Evolutionary conservation across 2,797 vertebrate genomes (phyloP).

Genomic region (Aotus griseimembra): DNA sequence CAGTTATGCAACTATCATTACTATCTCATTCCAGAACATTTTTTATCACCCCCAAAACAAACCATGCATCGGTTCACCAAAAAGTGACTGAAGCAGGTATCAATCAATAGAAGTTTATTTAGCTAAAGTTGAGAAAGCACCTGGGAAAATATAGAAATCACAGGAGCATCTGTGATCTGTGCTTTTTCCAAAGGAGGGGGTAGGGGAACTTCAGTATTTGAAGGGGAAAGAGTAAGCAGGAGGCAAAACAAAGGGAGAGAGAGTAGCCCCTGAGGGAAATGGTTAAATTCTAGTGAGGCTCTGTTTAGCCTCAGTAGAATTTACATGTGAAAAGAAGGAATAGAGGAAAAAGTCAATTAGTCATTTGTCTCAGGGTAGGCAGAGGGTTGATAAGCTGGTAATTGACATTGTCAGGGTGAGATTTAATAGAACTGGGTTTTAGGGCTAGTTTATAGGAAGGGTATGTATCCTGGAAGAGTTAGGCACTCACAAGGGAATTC

Average conservation of each 20-base stretch:
- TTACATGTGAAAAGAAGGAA: neutral
- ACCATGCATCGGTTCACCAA: neutral
- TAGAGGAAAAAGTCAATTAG: neutral
- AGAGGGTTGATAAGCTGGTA: neutral
- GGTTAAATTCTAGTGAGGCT: neutral
- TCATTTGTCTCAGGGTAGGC: neutral
- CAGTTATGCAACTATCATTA: neutral
- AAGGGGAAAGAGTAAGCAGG: neutral
- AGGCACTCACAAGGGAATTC: neutral
- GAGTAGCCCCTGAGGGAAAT: neutral
- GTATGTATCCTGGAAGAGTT: neutral
- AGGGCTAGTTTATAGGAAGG: neutral
- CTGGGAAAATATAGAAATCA: neutral
- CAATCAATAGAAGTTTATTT: neutral
- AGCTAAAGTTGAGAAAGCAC: neutral
- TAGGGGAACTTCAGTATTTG: neutral
- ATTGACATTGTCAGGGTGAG: neutral
- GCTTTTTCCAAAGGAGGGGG: neutral
- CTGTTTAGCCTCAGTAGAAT: neutral
- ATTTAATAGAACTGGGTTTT: neutral
- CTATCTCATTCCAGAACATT: neutral
- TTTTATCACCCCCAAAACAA: neutral
- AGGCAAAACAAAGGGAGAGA: neutral
- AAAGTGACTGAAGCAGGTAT: neutral
- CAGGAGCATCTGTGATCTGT: neutral